phyloP scores from a whole-genome alignment of 2,797 vertebrate genomes.

The Platyrinchus mystaceus region DNA sequence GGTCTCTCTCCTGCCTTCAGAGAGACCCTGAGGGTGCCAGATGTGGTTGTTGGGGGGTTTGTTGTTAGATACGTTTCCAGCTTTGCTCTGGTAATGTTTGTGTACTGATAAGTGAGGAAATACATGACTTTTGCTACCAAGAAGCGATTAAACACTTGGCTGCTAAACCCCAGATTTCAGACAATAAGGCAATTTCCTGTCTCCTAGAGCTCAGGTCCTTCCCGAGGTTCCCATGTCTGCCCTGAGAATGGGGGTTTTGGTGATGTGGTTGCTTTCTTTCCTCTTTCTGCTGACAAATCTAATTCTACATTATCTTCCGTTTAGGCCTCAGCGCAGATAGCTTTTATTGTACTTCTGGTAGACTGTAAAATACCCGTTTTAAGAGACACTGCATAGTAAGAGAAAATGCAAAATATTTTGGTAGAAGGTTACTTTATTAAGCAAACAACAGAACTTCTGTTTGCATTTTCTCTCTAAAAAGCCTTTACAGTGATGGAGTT shows the following conservation, averaged over 20 bases:
- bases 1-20: background rate
- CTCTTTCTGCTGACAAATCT: background rate
- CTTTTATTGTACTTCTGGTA: background rate
- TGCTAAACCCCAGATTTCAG: constrained; percentile 33
- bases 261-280: background rate
- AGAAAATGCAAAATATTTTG: background rate
- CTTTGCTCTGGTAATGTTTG: constrained; percentile 1
- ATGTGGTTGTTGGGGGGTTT: background rate
- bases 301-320: background rate
- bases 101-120: constrained; percentile 62
- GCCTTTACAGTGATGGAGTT: background rate
- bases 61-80: background rate
- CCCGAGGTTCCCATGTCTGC: constrained; percentile 13
- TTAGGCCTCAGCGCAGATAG: background rate
- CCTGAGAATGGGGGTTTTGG: background rate
- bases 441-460: background rate
- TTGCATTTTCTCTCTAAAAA: background rate
- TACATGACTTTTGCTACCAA: constrained; percentile 20
- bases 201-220: constrained; percentile 3
- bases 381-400: background rate
- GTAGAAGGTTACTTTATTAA: background rate
- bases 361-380: background rate
- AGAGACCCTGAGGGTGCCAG: fast-evolving
- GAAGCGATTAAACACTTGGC: constrained; percentile 57
- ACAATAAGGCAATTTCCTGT: constrained; percentile 67